These are phyloP conservation scores for Lates calcarifer DNA, from an alignment of 2,113 vertebrate genomes.

Conservation along the genomic window DNA sequence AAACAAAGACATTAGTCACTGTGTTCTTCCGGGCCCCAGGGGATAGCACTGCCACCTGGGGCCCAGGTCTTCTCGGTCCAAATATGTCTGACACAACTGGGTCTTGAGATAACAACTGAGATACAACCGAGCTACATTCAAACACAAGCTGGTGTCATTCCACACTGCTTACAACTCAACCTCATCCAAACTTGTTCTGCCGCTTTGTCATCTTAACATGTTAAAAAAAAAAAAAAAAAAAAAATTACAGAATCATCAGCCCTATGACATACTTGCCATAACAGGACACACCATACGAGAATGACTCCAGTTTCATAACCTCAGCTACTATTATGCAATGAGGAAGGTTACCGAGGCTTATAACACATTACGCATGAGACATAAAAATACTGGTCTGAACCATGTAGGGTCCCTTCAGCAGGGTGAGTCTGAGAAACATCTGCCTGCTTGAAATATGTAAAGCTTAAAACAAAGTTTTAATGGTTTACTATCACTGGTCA, in stretches of 20 bases:
- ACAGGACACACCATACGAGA: background rate
- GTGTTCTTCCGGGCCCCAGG: background rate
- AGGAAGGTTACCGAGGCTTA: background rate
- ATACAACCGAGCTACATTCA: background rate
- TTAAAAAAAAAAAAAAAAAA: no score
- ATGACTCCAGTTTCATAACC: background rate
- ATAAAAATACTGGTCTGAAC: background rate
- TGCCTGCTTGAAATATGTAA: no score
- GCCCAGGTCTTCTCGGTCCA: background rate
- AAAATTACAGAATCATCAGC: background rate
- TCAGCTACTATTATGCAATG: background rate
- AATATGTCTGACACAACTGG: background rate
- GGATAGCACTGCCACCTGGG: background rate
- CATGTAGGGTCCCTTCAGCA: background rate
- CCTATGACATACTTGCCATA: background rate
- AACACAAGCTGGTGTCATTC: conserved; percentile 13
- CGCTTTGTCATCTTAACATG: background rate
- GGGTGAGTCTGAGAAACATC: background rate
- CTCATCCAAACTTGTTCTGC: conserved; percentile 19
- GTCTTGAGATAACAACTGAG: conserved; percentile 1
- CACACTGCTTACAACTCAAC: background rate
- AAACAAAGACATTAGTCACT: conserved; percentile 26
- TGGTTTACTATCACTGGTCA: no score
- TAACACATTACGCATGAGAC: background rate
- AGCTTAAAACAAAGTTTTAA: no score